Base-by-base conservation (phyloP, 2,888 invertebrate species). In the Cryptops parisi region DNA sequence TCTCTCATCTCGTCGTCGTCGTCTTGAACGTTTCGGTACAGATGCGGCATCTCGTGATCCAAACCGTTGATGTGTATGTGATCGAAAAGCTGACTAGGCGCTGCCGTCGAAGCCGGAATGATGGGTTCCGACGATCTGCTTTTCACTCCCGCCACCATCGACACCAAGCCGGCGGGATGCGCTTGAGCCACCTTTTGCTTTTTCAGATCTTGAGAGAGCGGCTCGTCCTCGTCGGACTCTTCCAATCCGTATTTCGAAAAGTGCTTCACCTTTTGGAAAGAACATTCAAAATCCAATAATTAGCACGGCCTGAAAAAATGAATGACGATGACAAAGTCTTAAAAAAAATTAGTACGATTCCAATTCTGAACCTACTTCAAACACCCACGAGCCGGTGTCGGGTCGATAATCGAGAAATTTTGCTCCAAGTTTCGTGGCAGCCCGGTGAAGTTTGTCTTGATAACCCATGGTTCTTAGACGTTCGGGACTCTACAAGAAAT, bases 371-470 rank as follows among this genome's bases (percentile, higher is more conserved):
- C 24, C 6, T 60, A 84, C 86, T 68, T 84, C 79, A 70, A 97
- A 97, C 49, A 94, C 93, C 96, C 97, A 98, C 52, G 93, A 90
- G 23, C 97, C 97, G 1, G 90, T 91, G 67, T 88, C 86, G 0
- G 94, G 88, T 0, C 91, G 77, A 70, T 94, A 97, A 66, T 97
- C 96, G 3, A 93, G 78, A 68, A 97, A 98, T 52, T 82, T 80
- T 0, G 91, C 90, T 57, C 83, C 84, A 68, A 93, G 84, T 61
- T 85, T 87, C 6, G 23, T 1, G 55, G 90, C 87, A 1, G 85
- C 83, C 26, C 80, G 77, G 17, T 90, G 81, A 54, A 97, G 70
- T 65, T 86, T 87, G 6, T 79, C 82, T 60, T 87, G 82, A 71
- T 88, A 97, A 64, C 85, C 82, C 78, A 91, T 82, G 53, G 79